phyloP scores from a whole-genome alignment of 1,140 invertebrate genomes.

The Drosophila ficusphila region DNA sequence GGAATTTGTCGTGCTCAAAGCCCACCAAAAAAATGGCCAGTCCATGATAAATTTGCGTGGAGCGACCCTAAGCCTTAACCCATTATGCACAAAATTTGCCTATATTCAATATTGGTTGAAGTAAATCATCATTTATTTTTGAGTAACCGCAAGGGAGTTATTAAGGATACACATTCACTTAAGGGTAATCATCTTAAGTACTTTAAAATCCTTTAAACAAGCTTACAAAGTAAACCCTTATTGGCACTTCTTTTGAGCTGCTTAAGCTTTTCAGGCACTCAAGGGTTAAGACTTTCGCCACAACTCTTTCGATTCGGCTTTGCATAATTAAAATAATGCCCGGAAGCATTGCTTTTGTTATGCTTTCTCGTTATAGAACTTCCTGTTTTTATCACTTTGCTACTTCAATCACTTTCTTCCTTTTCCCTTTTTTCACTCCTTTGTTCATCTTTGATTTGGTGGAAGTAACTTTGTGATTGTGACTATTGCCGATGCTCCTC shows the following conservation, averaged over 20 bases:
- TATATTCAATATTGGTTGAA: constrained; percentile 35
- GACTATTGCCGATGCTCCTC: constrained; percentile 6
- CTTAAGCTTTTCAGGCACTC: background rate
- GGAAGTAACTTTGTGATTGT: constrained; percentile 31
- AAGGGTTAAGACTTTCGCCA: constrained; percentile 11
- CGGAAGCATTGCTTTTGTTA: constrained; percentile 21
- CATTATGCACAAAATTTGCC: constrained; percentile 14
- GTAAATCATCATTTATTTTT: constrained; percentile 20
- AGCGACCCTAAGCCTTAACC: constrained; percentile 39
- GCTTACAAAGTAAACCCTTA: background rate
- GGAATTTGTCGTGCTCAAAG: constrained; percentile 46
- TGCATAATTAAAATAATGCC: constrained; percentile 49
- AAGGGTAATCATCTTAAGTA: too few species aligned
- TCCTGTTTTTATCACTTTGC: constrained; percentile 7
- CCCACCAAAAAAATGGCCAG: constrained; percentile 24
- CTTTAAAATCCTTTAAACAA: background rate
- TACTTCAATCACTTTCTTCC: background rate
- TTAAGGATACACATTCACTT: background rate
- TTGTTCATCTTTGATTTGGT: constrained; percentile 43
- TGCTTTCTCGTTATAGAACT: constrained; percentile 14
- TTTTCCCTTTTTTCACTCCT: background rate
- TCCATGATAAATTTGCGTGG: constrained; percentile 62
- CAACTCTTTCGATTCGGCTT: constrained; percentile 23
- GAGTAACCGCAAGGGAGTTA: background rate
- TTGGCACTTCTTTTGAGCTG: background rate